phyloP scores from a whole-genome alignment of 92 coral and sea anemone species.

The Galaxea fascicularis region DNA sequence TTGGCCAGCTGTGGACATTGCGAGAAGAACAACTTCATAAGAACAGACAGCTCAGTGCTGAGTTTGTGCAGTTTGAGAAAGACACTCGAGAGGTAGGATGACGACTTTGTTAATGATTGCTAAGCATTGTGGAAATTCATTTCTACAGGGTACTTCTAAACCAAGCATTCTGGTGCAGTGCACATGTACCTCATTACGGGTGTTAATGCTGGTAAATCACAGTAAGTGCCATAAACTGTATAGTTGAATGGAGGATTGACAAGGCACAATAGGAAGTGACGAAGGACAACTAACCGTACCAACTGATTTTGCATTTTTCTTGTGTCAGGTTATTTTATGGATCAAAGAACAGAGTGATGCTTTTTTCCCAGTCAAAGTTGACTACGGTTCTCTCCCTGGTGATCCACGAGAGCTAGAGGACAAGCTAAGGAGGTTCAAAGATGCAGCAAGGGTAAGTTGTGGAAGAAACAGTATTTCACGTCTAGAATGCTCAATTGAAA shows the following conservation, averaged over 20 bases:
- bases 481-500: no score
- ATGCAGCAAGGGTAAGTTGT: constrained; percentile 85
- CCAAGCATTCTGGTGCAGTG: no score
- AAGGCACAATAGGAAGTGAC: no score
- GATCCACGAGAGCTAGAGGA: constrained; percentile 90
- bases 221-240: no score
- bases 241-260: no score
- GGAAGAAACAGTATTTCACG: background rate
- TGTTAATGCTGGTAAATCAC: no score
- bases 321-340: constrained; percentile 89
- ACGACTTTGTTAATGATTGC: no score
- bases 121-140: no score
- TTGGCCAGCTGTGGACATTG: constrained; percentile 93
- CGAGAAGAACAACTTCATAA: constrained; percentile 87
- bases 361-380: constrained; percentile 95
- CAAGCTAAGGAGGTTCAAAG: constrained; percentile 80
- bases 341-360: constrained; percentile 96
- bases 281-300: no score
- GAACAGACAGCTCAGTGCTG: constrained; percentile 86
- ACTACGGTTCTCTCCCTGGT: constrained; percentile 88
- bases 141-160: no score
- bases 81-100: constrained; percentile 91
- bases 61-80: constrained; percentile 93
- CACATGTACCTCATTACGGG: no score
- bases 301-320: background rate